Evolutionary conservation across 2,113 vertebrate species (phyloP).

Genomic region (Xenopus laevis): DNA sequence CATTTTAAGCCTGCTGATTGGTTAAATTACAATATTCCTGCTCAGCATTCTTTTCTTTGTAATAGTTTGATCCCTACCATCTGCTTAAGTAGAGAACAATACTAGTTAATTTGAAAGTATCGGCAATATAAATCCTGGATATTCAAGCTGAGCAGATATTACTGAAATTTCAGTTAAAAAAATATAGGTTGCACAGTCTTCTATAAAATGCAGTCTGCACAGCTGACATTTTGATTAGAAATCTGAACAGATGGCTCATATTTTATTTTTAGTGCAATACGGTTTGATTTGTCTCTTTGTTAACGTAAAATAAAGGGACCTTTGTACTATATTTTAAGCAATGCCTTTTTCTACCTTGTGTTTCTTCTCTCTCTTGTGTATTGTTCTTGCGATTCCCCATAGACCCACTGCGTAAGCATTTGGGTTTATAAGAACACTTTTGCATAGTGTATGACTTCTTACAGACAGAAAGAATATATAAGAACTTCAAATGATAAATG

Average conservation of each 20-base stretch:
- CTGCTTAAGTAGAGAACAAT: constrained; percentile 29
- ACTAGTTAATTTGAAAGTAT: constrained; percentile 21
- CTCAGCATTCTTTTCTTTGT: constrained; percentile 35
- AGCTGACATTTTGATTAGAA: constrained; percentile 42
- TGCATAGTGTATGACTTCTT: neutral
- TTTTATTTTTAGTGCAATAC: constrained; percentile 42
- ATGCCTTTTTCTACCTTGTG: constrained; percentile 16
- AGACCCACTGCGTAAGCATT: neutral
- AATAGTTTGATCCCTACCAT: constrained; percentile 33
- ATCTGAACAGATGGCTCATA: constrained; percentile 39
- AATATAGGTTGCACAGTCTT: neutral
- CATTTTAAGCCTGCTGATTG: constrained; percentile 32
- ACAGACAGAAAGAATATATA: neutral
- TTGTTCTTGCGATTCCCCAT: neutral
- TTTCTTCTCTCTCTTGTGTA: constrained; percentile 6
- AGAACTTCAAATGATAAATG: neutral
- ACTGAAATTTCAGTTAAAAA: constrained; percentile 22
- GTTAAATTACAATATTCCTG: constrained; percentile 30
- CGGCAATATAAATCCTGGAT: constrained; percentile 15
- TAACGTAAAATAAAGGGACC: constrained; percentile 35
- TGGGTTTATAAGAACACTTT: neutral
- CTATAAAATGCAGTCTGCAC: constrained; percentile 2
- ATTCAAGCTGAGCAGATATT: constrained; percentile 21
- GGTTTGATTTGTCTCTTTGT: constrained; percentile 22
- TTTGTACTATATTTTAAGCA: constrained; percentile 31